Conservation (phyloP, 2,113 vertebrate genomes). For the Equus quagga region DNA sequence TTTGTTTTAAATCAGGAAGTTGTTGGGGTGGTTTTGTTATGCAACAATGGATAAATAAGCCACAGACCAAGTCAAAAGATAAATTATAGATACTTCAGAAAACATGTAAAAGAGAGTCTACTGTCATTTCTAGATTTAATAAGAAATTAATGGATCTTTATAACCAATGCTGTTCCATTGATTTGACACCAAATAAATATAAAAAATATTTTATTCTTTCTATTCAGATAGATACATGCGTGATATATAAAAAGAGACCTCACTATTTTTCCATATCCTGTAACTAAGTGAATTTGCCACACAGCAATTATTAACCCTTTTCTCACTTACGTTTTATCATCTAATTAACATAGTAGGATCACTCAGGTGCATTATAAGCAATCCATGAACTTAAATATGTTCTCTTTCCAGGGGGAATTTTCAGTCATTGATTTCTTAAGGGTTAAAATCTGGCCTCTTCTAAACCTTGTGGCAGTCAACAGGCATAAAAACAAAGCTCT, state of each 20-base stretch:
- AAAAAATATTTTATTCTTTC: not conserved
- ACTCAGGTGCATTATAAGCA: not conserved
- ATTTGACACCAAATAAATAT: not conserved
- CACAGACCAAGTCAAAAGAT: not conserved
- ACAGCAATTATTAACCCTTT: not conserved
- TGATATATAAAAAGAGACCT: not conserved
- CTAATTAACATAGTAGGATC: not conserved
- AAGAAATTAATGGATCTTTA: not conserved
- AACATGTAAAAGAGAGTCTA: not conserved
- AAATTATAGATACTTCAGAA: not conserved
- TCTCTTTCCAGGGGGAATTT: not conserved
- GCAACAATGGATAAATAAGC: not conserved
- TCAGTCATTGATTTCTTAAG: not conserved
- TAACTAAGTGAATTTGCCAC: not conserved
- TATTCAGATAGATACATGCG: not conserved
- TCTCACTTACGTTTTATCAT: not conserved
- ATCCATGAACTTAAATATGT: constrained; percentile 19
- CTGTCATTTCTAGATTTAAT: not conserved
- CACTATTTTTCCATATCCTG: not conserved
- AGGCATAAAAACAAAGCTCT: not conserved
- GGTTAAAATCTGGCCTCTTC: not conserved
- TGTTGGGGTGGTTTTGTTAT: not conserved
- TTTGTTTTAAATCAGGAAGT: not conserved
- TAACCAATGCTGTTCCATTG: not conserved
- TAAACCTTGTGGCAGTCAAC: not conserved